Percentiles rank a stretch among this genome's conserved stretches.
phyloP scores from a whole-genome alignment of 2,888 invertebrate species.

The Phengaris alcon region DNA sequence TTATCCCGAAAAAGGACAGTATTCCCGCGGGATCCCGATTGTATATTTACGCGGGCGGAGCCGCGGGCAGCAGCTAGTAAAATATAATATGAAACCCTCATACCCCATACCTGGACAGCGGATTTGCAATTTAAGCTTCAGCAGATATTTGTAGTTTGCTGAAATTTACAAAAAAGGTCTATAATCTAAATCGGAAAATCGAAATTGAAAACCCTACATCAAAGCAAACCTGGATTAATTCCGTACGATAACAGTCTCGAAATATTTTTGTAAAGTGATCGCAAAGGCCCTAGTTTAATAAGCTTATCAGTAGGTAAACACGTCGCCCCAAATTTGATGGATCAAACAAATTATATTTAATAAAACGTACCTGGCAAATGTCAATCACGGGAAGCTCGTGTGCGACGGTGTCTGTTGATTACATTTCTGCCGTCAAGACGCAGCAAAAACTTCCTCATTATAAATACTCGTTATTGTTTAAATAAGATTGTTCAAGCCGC shows the following conservation, averaged over 20 bases:
- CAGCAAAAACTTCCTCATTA: constrained; percentile 43
- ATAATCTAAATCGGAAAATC: background rate
- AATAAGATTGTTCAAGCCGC: constrained; percentile 41
- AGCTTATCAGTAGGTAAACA: constrained; percentile 15
- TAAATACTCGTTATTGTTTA: constrained; percentile 43
- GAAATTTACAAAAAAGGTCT: background rate
- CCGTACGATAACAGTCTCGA: background rate
- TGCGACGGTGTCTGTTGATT: constrained; percentile 53
- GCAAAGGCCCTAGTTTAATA: constrained; percentile 14
- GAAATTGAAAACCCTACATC: constrained; percentile 5
- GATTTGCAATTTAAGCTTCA: background rate
- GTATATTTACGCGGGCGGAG: too few relatives aligned
- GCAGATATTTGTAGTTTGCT: background rate
- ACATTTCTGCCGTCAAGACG: constrained; percentile 57
- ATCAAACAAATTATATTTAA: constrained; percentile 48
- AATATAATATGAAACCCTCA: too few relatives aligned
- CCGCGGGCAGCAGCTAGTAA: too few relatives aligned
- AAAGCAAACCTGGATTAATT: background rate
- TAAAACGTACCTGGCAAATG: constrained; percentile 58
- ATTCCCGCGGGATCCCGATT: too few relatives aligned
- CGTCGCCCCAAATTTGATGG: constrained; percentile 22
- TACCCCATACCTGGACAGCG: background rate
- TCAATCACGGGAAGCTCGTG: constrained; percentile 58
- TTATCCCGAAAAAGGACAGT: too few relatives aligned
- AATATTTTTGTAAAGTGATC: background rate